Conservation (phyloP, 2,797 vertebrate species). For the Sciurus carolinensis region DNA sequence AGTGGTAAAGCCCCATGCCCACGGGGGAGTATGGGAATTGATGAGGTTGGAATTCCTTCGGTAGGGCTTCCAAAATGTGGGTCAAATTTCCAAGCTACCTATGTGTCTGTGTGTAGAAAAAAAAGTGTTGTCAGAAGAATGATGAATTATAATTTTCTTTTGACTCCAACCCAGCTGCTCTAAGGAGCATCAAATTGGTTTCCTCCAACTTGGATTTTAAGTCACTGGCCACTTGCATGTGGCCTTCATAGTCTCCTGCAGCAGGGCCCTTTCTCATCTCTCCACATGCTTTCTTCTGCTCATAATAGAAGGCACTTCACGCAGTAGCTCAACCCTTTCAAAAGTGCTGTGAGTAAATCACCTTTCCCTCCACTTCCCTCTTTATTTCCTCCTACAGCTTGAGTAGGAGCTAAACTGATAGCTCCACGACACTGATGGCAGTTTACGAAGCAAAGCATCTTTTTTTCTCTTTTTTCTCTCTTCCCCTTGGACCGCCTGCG, state of each 20-base stretch:
- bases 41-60: background rate
- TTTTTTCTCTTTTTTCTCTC: background rate
- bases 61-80: background rate
- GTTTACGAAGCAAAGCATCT: background rate
- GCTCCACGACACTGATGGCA: fast-evolving
- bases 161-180: background rate
- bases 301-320: background rate
- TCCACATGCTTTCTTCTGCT: background rate
- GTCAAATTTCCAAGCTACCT: background rate
- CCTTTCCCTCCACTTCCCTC: background rate
- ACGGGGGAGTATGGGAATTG: background rate
- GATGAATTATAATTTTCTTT: background rate
- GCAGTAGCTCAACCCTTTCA: background rate
- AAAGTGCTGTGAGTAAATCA: background rate
- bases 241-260: background rate
- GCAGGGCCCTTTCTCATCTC: background rate
- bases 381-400: background rate
- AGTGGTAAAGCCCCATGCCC: background rate
- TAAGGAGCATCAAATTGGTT: background rate
- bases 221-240: background rate
- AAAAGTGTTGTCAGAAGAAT: background rate
- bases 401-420: background rate
- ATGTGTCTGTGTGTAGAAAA: background rate
- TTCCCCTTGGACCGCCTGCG: background rate
- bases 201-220: background rate